Base-by-base conservation (phyloP, 2,888 invertebrate genomes). In the Ichneumoninae sp. region DNA sequence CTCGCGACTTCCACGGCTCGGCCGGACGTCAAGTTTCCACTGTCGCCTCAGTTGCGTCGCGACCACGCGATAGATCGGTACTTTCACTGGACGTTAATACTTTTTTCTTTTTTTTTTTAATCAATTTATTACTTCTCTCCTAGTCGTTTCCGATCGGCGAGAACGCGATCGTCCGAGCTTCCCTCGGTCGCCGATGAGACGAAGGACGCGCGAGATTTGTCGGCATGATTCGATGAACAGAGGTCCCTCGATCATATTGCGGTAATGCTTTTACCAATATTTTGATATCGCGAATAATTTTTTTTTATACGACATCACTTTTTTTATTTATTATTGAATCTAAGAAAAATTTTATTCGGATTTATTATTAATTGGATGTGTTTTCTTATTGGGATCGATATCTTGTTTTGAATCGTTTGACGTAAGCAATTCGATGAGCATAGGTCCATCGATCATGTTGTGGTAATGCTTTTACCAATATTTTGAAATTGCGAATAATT, bases 21-120 rank as follows among this genome's bases (percentile, higher is more conserved):
- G 16, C 44, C 57, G 62, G 36, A 76, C 79, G 69, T 77, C 76
- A 50, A 80, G 80, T 83, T 77, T 82, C 62, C 68, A 80, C 82
- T 82, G 44, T 76, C 76, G 82, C 82, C 80, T 82, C 82, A 85
- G 85, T 85, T 70, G 76, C 82, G 68, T 76, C 71, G 79, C 72
- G 85, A 85, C 85, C 76, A 82, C 79, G 76, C 85, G 85, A 72
- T 82, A 52, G 79, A 80, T 82, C 85, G 76, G 79, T 76, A 44
- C 82, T 80, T 80, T 76, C 66, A 62, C 47, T 70, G 16, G 70
- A 65, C 47, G 69, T 77, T 52, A 7, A 76, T 57, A 26, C 40
- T 0, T 60, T 30, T 62, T 65, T 71, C 19, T 19, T 19, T 52
- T 69, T 44, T 69, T 70, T 54, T 65, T 40, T 26, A 40, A 60